phyloP scores from a whole-genome alignment of 2,113 vertebrate genomes.

The Atherinomorus stipes region DNA sequence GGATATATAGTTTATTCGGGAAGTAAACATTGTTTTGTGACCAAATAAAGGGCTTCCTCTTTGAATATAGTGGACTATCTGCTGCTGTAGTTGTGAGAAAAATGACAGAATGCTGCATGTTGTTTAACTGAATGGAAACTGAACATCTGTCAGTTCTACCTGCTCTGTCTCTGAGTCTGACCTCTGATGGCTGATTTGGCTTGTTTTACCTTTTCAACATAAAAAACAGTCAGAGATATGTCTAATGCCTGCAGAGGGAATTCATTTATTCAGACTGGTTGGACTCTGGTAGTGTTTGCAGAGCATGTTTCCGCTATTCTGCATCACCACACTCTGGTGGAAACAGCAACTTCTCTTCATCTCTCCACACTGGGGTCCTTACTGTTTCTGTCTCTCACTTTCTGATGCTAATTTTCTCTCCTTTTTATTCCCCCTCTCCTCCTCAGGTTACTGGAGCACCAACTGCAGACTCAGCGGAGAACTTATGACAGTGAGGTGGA shows the following conservation, averaged over 20 bases:
- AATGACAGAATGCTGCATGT: constrained; percentile 6
- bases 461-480: constrained; percentile 93
- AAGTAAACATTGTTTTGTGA: background rate
- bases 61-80: background rate
- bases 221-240: background rate
- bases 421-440: background rate
- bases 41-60: background rate
- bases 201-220: background rate
- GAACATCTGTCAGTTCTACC: constrained; percentile 4
- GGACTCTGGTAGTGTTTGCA: constrained; percentile 29
- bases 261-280: background rate
- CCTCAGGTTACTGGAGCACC: constrained; percentile 92
- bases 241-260: background rate
- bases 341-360: background rate
- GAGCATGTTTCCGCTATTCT: constrained; percentile 62
- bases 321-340: constrained; percentile 5
- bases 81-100: constrained; percentile 7
- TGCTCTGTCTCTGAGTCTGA: constrained; percentile 14
- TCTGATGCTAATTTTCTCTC: background rate
- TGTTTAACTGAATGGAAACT: constrained; percentile 8
- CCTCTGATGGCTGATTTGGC: constrained; percentile 6
- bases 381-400: background rate
- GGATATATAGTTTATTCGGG: background rate
- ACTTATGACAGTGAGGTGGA: constrained; percentile 92
- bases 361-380: background rate